Evolutionary conservation across 23 tunicate species (phyloP), one percentile per base, ranked within the genome.

Genomic region (Halocynthia roretzi): DNA sequence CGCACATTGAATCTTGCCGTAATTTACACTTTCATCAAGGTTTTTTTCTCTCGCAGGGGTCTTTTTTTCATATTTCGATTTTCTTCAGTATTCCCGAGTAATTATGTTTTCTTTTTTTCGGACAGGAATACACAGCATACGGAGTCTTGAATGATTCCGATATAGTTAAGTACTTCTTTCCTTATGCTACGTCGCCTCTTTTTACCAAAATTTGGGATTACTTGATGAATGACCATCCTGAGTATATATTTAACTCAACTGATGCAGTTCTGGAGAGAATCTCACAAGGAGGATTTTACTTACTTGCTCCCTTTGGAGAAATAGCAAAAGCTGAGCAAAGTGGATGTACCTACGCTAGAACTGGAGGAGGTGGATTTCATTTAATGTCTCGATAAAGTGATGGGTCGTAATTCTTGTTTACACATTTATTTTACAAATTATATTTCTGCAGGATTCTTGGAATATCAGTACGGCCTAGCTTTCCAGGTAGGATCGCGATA

Each of bases 401-500:
- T 15, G 18, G 4, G 71, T 4, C 19, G 31, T 67, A 0, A 19
- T 67, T 11, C 22, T 20, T 67, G 19, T 67, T n/a, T 2, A 58
- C 63, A 58, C 63, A n/a, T 14, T 58, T 14, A 58, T n/a, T 14
- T 58, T 1, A 58, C 17, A 4, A 58, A 15, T 1, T 58, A 15
- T 31, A 31, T 31, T 31, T 31, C 44, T 31, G 44, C 69, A 83
- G 87, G 87, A 6, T 83, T 83, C 70, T 83, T 81, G 87, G 87
- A 83, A 18, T 83, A 83, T 71, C 87, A 83, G 54, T 83, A 83
- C 66, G 87, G 83, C 8, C 82, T 83, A 5, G 82, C 87, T 2
- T 83, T 83, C 50, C 87, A 83, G 58, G n/a, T 83, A 5, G 57
- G 53, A 14, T 83, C 87, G 7, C 55, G 76, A 44, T 83, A 83